Evolutionary conservation across 2,888 invertebrate genomes (phyloP), one percentile per base, ranked within the genome.

Genomic region (Pammene fasciana): DNA sequence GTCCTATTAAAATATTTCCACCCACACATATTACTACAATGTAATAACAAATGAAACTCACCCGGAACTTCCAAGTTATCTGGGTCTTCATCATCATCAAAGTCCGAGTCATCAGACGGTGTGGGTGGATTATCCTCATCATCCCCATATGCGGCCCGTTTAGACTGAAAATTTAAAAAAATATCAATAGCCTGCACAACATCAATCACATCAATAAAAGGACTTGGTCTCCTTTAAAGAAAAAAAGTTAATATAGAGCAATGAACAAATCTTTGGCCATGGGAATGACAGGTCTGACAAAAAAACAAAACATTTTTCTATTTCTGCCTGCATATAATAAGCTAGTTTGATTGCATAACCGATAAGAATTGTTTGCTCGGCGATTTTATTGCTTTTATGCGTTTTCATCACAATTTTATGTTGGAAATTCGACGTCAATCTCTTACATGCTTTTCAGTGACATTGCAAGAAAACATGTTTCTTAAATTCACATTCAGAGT

Each of bases 1-100:
- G 7, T 26, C 57, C 10, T 16, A 16, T 43, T 43, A 18, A 11
- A 43, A 8, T 41, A 6, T 18, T 18, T 18, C 13, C n/a, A 26
- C 18, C 11, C 7, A 26, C 11, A 54, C n/a, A 34, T 11, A 45
- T 45, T 5, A 46, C 14, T 34, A 14, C 60, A 61, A 57, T 70
- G 55, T 66, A 68, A 56, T 41, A 57, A 50, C 41, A 41, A 68
- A 67, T 71, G 54, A 43, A 59, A 71, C 16, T 72, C 87, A 96
- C 97, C 97, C 85, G 97, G 97, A 55, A 97, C 97, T 94, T 97
- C 97, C 89, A 97, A 96, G 90, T 96, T 97, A 87, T 97, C 97
- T 68, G 97, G 97, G 93, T 97, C 97, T 78, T 97, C 97, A 86
- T 97, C 97, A 79, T 97, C 97, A 83, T 96, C 97, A 81, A 97